A percentile compares a stretch with the other conserved stretches of the same genome.
These are phyloP conservation scores for Eptesicus fuscus DNA, from an alignment of 2,113 vertebrate species.

Conservation along the genomic window DNA sequence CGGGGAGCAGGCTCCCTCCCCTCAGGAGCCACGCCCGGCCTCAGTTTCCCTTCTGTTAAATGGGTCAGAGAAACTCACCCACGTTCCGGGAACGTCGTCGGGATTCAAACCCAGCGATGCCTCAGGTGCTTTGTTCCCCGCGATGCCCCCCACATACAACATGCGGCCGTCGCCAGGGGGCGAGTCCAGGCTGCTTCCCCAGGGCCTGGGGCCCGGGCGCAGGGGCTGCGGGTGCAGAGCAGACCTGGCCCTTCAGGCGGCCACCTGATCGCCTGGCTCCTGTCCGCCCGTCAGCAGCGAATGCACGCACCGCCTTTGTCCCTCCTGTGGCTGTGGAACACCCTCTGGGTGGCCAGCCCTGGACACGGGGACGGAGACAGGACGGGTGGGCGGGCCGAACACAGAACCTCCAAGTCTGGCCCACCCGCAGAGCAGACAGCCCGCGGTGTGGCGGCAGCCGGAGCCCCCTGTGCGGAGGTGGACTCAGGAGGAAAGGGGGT, in stretches of 20 bases:
- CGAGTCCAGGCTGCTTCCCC: no score
- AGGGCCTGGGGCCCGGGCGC: no score
- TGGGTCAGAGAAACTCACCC: not conserved
- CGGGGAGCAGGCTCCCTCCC: not conserved
- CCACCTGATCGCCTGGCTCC: not conserved
- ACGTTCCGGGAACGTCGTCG: not conserved
- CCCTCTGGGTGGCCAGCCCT: accelerated
- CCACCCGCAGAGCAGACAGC: not conserved
- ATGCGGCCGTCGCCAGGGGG: accelerated
- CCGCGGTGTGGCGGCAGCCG: accelerated
- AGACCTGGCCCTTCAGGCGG: not conserved
- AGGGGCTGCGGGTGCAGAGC: no score
- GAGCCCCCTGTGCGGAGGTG: not conserved
- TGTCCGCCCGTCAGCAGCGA: not conserved
- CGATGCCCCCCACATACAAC: accelerated
- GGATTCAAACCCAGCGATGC: accelerated
- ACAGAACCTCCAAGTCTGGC: not conserved
- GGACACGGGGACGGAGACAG: not conserved
- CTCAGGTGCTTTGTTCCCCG: accelerated
- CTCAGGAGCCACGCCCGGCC: not conserved
- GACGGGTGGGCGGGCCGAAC: not conserved
- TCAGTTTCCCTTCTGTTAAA: not conserved
- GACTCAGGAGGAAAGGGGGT: not conserved
- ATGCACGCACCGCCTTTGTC: no score
- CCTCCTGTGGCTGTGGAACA: no score